Evolutionary conservation across 1,140 invertebrate species (phyloP).

Genomic region (Drosophila guanche): DNA sequence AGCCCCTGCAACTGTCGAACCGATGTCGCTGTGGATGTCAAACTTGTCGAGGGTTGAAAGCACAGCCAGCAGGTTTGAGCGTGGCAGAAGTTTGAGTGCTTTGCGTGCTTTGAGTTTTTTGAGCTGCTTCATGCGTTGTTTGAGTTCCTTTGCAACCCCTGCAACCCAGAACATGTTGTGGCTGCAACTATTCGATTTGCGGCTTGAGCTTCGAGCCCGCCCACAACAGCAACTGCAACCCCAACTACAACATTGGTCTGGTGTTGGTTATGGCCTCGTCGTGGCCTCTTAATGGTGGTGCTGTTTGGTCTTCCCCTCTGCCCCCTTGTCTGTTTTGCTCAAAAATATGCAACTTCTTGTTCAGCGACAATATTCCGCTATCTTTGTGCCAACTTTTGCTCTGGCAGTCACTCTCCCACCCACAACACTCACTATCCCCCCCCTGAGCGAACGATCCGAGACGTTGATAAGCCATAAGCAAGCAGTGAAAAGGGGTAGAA

Average conservation of each 20-base stretch:
- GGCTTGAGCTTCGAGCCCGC: constrained; percentile 35
- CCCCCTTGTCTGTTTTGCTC: background rate
- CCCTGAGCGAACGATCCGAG: constrained; percentile 41
- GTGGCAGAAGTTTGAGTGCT: constrained; percentile 13
- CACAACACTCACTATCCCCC: background rate
- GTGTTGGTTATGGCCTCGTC: background rate
- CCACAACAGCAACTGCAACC: constrained; percentile 47
- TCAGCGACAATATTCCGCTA: constrained; percentile 54
- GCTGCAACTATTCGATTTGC: constrained; percentile 9
- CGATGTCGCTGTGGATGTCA: constrained; percentile 18
- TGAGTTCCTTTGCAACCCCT: constrained; percentile 12
- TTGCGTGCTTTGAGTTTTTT: background rate
- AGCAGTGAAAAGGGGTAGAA: constrained; percentile 7
- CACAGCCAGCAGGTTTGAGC: background rate
- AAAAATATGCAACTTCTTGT: constrained; percentile 28
- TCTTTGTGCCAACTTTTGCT: constrained; percentile 65
- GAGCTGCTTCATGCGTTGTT: too few species aligned
- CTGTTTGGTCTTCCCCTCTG: background rate
- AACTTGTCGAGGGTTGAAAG: constrained; percentile 3
- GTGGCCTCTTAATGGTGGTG: constrained; percentile 1
- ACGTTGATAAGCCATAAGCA: constrained; percentile 52
- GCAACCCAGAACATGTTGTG: constrained; percentile 14
- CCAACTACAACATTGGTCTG: too few species aligned
- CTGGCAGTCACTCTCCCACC: constrained; percentile 2
- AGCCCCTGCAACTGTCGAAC: constrained; percentile 5